Base-by-base conservation (phyloP, 2,113 vertebrate genomes). In the Phasianus colchicus region DNA sequence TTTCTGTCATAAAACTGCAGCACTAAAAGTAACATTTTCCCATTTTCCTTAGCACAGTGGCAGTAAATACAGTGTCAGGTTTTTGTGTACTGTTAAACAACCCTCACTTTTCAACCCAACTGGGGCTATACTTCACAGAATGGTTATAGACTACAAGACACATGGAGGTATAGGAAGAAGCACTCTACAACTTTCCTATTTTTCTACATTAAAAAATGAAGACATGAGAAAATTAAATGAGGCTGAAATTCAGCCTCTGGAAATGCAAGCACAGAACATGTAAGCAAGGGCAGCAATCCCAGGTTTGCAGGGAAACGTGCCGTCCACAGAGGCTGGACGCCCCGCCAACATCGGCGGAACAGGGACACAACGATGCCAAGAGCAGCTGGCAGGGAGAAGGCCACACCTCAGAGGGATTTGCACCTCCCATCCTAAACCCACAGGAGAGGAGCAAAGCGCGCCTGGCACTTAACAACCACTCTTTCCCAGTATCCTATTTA, bases 1-100 rank as follows among this genome's bases (percentile, higher is more conserved):
- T 88, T 89, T 18, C 16, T 50, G 50, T 63, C 66, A 70, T 73
- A 83, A 87, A 91, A 36, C 17, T 61, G 30, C 21, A 82, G 40
- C 38, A 70, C 21, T 66, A 83, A 42, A 82, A 30, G 43, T 3
- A 79, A 34, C 24, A 36, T 69, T 85, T 87, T 87, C 54, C 78
- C 24, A 42, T 69, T 87, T 87, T 89, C 54, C 74, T 83, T 76
- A 63, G 43, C n/a, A 54, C 5, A 2, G 1, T 61, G n/a, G 43
- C 42, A 92, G 69, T 55, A 93, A 94, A 84, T 12, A 69, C 2
- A 10, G 27, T 57, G 32, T 81, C 29, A 89, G 6, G 45, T 2
- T 91, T 85, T 54, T 45, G 30, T 58, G 14, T 54, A 34, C 18
- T 60, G 21, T 69, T 90, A 79, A 84, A 78, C 8, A 61, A 72